Conservation (phyloP, 2,797 vertebrate species). For the Simalia tracyae region DNA sequence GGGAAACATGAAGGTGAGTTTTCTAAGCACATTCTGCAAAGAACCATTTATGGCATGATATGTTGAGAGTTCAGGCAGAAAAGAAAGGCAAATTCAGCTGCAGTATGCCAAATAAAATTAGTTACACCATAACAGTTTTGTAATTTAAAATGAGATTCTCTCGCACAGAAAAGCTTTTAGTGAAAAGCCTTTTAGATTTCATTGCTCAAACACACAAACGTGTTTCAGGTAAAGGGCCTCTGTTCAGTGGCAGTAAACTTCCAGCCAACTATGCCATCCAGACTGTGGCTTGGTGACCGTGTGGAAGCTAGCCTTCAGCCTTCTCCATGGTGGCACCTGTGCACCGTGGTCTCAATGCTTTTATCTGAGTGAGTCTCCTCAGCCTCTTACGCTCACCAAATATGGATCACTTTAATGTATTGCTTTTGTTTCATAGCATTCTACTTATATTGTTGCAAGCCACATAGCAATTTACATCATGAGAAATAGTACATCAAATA, state of each 20-base stretch:
- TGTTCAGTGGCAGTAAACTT: no score
- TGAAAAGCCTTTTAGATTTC: no score
- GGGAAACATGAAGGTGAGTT: no score
- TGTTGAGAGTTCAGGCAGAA: background rate
- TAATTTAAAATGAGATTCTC: background rate
- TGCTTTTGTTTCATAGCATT: background rate
- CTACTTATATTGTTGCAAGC: background rate
- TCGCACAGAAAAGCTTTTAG: background rate
- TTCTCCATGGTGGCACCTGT: no score
- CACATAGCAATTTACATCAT: background rate
- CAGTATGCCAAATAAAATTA: background rate
- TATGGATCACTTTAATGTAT: background rate
- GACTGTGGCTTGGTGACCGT: no score
- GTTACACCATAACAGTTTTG: background rate
- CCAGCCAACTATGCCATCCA: no score
- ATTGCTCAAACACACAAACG: no score
- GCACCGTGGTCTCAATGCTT: no score
- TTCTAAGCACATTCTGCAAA: background rate
- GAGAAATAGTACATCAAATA: background rate
- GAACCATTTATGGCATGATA: background rate
- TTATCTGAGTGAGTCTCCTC: background rate
- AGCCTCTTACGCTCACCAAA: background rate
- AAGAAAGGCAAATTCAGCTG: background rate
- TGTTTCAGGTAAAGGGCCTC: no score
- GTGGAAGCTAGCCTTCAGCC: no score